Evolutionary conservation across 2,797 vertebrate species (phyloP).

Genomic region (Tauraco hartlaubi): DNA sequence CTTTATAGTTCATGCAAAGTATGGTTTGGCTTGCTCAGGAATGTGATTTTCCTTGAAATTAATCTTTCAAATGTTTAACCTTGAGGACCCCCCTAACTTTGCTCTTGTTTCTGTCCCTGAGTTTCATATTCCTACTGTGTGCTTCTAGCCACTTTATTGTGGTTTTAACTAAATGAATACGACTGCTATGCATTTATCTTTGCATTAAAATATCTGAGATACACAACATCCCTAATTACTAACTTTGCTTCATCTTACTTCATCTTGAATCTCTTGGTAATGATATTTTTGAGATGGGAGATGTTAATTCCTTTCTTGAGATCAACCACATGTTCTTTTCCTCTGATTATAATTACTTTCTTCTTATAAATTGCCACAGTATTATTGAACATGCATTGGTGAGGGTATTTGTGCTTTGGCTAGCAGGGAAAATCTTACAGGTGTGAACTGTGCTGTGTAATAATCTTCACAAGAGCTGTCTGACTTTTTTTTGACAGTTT

Average conservation of each 20-base stretch:
- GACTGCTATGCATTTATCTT: background rate
- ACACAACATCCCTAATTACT: background rate
- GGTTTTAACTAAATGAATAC: background rate
- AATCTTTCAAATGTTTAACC: background rate
- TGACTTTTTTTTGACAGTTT: conserved; percentile 23
- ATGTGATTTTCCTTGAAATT: background rate
- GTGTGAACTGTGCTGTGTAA: conserved; percentile 2
- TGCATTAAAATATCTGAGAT: background rate
- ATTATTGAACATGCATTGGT: background rate
- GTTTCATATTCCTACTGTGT: background rate
- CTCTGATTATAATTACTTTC: conserved; percentile 36
- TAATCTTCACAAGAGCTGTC: background rate
- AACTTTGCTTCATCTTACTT: conserved; percentile 15
- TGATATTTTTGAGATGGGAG: conserved; percentile 8
- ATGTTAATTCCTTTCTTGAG: conserved; percentile 27
- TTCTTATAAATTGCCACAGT: background rate
- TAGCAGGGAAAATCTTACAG: conserved; percentile 12
- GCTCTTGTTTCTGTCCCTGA: background rate
- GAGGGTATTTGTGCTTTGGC: conserved; percentile 8
- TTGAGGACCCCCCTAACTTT: background rate
- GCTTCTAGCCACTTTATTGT: background rate
- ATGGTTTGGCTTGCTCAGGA: background rate
- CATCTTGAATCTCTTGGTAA: background rate
- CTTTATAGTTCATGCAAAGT: background rate
- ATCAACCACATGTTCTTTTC: conserved; percentile 25